Conservation (phyloP, 1,140 invertebrate genomes). For the Hyphantria cunea region DNA sequence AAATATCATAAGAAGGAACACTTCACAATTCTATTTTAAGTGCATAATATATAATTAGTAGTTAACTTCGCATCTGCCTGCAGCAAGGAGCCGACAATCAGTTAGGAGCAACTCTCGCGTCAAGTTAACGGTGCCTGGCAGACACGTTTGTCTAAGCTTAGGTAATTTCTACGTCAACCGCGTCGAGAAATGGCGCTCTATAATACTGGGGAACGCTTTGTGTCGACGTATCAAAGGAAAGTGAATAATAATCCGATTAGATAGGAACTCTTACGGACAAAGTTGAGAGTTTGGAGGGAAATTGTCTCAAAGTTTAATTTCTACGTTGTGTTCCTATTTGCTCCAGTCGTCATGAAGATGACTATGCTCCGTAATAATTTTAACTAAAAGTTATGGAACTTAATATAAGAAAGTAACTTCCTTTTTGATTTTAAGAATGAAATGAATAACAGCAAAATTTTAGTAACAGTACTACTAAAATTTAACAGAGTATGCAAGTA, state of each 20-base stretch:
- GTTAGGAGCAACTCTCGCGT: slow-evolving; percentile 19
- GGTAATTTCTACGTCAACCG: slow-evolving; percentile 34
- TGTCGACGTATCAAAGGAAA: slow-evolving; percentile 24
- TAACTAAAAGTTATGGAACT: too few species aligned
- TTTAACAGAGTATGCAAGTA: too few species aligned
- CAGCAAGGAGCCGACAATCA: slow-evolving; percentile 31
- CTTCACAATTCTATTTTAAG: slow-evolving; percentile 15
- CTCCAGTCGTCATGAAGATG: too few species aligned
- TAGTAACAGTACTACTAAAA: too few species aligned
- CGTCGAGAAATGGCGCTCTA: slow-evolving; percentile 26
- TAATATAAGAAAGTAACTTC: too few species aligned
- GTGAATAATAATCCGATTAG: slow-evolving; percentile 21
- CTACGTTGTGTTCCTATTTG: background rate
- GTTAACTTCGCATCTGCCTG: slow-evolving; percentile 31
- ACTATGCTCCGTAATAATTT: too few species aligned
- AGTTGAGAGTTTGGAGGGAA: background rate
- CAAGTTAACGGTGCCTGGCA: slow-evolving; percentile 23
- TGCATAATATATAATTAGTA: slow-evolving; percentile 18
- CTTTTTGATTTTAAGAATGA: too few species aligned
- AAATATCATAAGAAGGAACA: slow-evolving; percentile 11
- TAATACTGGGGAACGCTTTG: slow-evolving; percentile 19
- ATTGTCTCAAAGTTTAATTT: background rate
- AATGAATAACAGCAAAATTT: too few species aligned
- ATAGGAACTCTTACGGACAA: slow-evolving; percentile 5
- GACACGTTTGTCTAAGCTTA: slow-evolving; percentile 27